Conservation (phyloP, 2,113 vertebrate genomes). For the Lanius ludovicianus region DNA sequence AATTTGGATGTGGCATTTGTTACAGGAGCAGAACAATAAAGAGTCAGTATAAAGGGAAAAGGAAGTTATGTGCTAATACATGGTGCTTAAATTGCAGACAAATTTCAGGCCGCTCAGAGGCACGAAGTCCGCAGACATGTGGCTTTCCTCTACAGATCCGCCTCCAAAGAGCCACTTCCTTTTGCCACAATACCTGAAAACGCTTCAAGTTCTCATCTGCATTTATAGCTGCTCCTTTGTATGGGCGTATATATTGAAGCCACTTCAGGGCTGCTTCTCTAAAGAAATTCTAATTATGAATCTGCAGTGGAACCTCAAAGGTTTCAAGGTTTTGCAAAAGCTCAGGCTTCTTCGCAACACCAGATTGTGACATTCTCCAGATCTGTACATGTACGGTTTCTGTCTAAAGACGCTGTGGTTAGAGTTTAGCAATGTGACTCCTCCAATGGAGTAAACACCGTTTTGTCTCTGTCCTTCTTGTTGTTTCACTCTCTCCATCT, state of each 20-base stretch:
- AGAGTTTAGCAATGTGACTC: conserved; percentile 48
- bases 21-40: not conserved
- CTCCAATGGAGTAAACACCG: conserved; percentile 39
- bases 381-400: conserved; percentile 6
- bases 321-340: conserved; percentile 25
- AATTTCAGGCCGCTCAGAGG: not conserved
- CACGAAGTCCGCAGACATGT: not conserved
- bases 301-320: not conserved
- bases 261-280: not conserved
- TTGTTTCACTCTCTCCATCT: not conserved
- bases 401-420: conserved; percentile 51
- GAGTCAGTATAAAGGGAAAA: not conserved
- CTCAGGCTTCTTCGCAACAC: conserved; percentile 10
- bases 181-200: not conserved
- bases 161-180: not conserved
- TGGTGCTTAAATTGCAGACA: not conserved
- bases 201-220: not conserved
- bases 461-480: not conserved
- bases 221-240: not conserved
- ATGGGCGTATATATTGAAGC: not conserved
- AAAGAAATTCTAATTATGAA: not conserved
- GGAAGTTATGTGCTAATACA: not conserved
- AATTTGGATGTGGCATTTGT: not conserved
- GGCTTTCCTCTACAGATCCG: not conserved
- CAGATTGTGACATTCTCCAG: conserved; percentile 50